Percentiles rank a stretch among this genome's conserved stretches.
phyloP scores from a whole-genome alignment of 1,140 invertebrate genomes.

The Drosophila truncata region DNA sequence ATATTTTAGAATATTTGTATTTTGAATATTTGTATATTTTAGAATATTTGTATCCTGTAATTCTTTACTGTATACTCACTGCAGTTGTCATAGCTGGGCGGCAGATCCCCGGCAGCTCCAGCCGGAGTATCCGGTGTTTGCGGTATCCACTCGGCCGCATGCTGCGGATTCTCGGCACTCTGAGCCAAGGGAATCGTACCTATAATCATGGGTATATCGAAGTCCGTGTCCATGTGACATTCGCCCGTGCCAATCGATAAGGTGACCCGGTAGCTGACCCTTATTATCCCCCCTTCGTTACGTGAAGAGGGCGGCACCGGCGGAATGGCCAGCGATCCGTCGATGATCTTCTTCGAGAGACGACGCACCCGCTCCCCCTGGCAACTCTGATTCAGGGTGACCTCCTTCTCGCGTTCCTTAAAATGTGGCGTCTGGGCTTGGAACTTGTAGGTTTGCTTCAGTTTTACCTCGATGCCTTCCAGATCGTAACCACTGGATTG shows the following conservation, averaged over 20 bases:
- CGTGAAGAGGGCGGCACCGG: conserved; percentile 85
- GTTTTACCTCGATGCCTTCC: conserved; percentile 33
- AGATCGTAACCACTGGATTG: conserved; percentile 66
- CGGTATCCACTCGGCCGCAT: conserved; percentile 63
- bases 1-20: background rate
- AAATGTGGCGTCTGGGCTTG: conserved; percentile 40
- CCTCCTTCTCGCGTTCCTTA: conserved; percentile 37
- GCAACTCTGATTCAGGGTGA: conserved; percentile 26
- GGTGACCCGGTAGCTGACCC: conserved; percentile 48
- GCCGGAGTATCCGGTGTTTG: conserved; percentile 70
- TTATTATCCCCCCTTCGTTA: conserved; percentile 52
- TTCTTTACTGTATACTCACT: conserved; percentile 35
- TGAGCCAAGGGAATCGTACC: conserved; percentile 71
- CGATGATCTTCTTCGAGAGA: conserved; percentile 61
- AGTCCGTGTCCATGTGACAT: conserved; percentile 59
- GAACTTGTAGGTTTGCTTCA: conserved; percentile 59
- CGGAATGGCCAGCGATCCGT: conserved; percentile 60
- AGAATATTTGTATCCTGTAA: background rate
- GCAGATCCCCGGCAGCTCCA: conserved; percentile 57
- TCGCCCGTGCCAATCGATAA: conserved; percentile 56
- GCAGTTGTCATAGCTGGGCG: conserved; percentile 71
- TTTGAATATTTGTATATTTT: too few species aligned
- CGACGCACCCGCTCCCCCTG: conserved; percentile 55
- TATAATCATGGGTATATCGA: conserved; percentile 63
- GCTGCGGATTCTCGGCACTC: conserved; percentile 54